Evolutionary conservation across 2,888 invertebrate genomes (phyloP).

Genomic region (Phengaris arion): DNA sequence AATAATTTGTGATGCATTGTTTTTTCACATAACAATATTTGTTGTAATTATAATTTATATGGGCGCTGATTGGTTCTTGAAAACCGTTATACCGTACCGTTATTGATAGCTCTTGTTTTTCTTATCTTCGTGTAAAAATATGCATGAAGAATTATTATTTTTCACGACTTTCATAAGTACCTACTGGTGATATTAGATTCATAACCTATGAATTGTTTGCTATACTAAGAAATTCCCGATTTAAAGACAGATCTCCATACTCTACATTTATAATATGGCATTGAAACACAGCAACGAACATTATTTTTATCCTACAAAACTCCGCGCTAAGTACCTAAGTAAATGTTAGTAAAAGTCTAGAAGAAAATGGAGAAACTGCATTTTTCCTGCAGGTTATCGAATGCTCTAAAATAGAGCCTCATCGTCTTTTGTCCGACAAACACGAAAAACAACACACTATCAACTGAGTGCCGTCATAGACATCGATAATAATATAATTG

Average conservation of each 20-base stretch:
- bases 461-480: background rate
- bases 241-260: background rate
- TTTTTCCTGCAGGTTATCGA: background rate
- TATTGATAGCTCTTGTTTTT: background rate
- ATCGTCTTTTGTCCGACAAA: background rate
- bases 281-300: background rate
- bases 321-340: background rate
- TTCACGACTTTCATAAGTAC: background rate
- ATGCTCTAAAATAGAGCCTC: background rate
- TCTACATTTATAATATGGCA: background rate
- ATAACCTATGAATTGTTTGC: background rate
- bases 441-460: background rate
- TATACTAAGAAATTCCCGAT: background rate
- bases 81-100: no score
- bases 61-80: slow-evolving; percentile 2
- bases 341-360: background rate
- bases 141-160: no score
- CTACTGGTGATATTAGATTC: background rate
- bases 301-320: background rate
- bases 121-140: no score
- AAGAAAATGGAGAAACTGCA: background rate
- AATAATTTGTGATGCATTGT: background rate
- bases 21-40: background rate
- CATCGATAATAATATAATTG: slow-evolving; percentile 11
- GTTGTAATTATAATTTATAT: background rate